phyloP scores from a whole-genome alignment of 2,888 invertebrate species.

The Corythucha ciliata region DNA sequence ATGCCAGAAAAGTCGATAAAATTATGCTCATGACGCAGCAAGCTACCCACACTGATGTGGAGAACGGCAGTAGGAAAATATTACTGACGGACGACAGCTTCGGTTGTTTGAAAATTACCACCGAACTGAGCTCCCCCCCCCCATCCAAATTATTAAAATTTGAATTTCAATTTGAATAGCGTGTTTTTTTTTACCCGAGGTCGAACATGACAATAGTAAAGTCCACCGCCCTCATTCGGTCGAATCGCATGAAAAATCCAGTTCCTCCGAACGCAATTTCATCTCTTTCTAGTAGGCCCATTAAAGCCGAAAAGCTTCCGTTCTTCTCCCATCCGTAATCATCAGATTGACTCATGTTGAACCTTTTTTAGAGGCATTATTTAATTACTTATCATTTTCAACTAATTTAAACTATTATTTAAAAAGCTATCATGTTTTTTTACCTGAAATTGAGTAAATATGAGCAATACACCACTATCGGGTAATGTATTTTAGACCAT shows the following conservation, averaged over 20 bases:
- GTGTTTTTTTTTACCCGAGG: constrained; percentile 39
- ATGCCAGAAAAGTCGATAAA: constrained; percentile 37
- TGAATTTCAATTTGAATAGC: no score
- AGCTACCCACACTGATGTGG: constrained; percentile 55
- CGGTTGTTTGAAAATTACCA: constrained; percentile 63
- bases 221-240: constrained; percentile 47
- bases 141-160: constrained; percentile 4
- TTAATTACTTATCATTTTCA: background rate
- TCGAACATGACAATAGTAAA: constrained; percentile 48
- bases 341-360: constrained; percentile 42
- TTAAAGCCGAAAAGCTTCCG: constrained; percentile 50
- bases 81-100: constrained; percentile 62
- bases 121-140: constrained; percentile 43
- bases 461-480: constrained; percentile 40
- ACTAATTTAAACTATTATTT: background rate
- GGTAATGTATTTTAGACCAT: constrained; percentile 43
- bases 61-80: constrained; percentile 59
- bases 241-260: constrained; percentile 49
- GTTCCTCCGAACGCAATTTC: constrained; percentile 49
- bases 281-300: constrained; percentile 49
- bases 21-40: constrained; percentile 45
- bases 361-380: constrained; percentile 35
- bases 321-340: constrained; percentile 50
- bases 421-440: constrained; percentile 3
- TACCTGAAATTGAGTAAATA: constrained; percentile 44